These are phyloP conservation scores for Cactoblastis cactorum DNA, from an alignment of 2,888 invertebrate species.

Conservation along the genomic window DNA sequence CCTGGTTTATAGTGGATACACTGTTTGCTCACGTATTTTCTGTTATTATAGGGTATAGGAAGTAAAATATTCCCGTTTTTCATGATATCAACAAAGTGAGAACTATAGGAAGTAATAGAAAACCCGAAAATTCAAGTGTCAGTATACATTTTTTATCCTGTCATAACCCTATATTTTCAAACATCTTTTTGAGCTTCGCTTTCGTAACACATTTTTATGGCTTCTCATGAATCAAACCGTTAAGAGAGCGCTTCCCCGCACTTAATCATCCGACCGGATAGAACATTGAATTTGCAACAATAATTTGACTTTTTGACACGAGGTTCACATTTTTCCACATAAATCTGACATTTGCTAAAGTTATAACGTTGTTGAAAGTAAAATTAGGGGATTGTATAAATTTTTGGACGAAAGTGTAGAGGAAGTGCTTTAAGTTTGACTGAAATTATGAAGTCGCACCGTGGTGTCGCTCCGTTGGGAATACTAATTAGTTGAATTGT, in stretches of 20 bases:
- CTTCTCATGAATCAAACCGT: constrained; percentile 12
- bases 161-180: background rate
- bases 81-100: background rate
- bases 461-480: constrained; percentile 39
- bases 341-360: constrained; percentile 22
- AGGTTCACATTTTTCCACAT: constrained; percentile 17
- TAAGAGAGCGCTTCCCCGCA: constrained; percentile 5
- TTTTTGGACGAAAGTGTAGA: constrained; percentile 44
- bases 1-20: constrained; percentile 7
- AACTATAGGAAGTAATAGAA: background rate
- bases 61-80: background rate
- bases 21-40: background rate
- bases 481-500: constrained; percentile 58
- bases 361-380: constrained; percentile 37
- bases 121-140: background rate
- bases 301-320: constrained; percentile 15
- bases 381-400: constrained; percentile 52
- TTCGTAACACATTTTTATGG: constrained; percentile 1
- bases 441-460: constrained; percentile 61
- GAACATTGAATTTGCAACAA: constrained; percentile 14
- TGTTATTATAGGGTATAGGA: background rate
- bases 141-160: background rate
- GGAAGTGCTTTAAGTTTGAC: constrained; percentile 51
- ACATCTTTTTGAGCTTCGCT: background rate
- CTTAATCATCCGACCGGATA: constrained; percentile 6